Evolutionary conservation across 2,888 invertebrate genomes (phyloP).

Genomic region (Teleiodes luculella): DNA sequence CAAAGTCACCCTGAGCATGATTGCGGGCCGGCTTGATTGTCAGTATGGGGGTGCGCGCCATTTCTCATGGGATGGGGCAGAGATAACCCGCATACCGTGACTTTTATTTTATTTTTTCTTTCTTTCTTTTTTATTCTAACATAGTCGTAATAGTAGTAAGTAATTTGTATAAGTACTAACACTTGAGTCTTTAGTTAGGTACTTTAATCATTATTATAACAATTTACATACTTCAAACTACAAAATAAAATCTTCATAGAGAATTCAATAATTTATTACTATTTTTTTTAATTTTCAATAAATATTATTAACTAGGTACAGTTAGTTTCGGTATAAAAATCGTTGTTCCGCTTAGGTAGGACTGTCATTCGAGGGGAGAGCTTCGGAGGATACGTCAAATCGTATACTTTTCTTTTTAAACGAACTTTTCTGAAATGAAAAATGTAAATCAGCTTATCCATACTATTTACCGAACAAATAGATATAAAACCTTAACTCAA

Average conservation of each 20-base stretch:
- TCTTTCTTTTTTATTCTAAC: too few species aligned
- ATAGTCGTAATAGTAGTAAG: too few species aligned
- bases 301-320: constrained; percentile 17
- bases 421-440: constrained; percentile 54
- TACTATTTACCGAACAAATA: neutral
- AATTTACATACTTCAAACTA: constrained; percentile 18
- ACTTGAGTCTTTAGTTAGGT: too few species aligned
- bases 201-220: too few species aligned
- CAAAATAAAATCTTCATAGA: constrained; percentile 20
- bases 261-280: constrained; percentile 22
- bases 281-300: constrained; percentile 35
- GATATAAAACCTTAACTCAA: neutral
- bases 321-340: constrained; percentile 14
- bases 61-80: too few species aligned
- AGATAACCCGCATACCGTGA: too few species aligned
- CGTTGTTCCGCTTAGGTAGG: constrained; percentile 26
- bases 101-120: too few species aligned
- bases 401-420: constrained; percentile 67
- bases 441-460: neutral
- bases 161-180: too few species aligned
- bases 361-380: constrained; percentile 49
- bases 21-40: too few species aligned
- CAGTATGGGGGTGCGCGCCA: too few species aligned
- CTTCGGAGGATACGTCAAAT: constrained; percentile 69
- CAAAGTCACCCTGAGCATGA: too few species aligned